A percentile compares a stretch with the other conserved stretches of the same genome.
Conservation (phyloP, 2,797 vertebrate species). For the Anabas testudineus region DNA sequence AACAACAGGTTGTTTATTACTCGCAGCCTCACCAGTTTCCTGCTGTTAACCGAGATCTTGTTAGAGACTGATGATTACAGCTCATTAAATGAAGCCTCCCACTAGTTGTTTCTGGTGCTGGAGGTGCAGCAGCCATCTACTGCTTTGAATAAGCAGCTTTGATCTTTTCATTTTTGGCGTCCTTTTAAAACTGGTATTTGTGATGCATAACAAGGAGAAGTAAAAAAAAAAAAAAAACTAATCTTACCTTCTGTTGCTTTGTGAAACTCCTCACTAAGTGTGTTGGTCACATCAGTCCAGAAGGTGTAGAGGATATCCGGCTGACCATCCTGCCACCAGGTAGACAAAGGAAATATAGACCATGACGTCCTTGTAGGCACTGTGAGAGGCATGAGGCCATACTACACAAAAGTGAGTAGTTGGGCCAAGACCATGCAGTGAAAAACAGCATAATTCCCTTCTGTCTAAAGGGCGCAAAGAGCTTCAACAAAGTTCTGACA, state of each 20-base stretch:
- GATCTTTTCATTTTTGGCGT: not conserved
- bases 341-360: slow-evolving; percentile 22
- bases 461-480: too few species aligned
- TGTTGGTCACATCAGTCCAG: slow-evolving; percentile 92
- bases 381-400: not conserved
- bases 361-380: not conserved
- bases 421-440: too few species aligned
- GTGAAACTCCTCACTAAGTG: slow-evolving; percentile 91
- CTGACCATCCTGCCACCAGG: slow-evolving; percentile 88
- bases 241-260: slow-evolving; percentile 91
- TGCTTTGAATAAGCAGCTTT: not conserved
- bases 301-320: slow-evolving; percentile 93
- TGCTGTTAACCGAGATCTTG: slow-evolving; percentile 28
- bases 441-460: too few species aligned
- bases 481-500: too few species aligned
- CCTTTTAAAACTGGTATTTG: not conserved
- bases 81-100: slow-evolving; percentile 19
- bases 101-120: not conserved
- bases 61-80: slow-evolving; percentile 25
- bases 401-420: too few species aligned
- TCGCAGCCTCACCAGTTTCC: slow-evolving; percentile 20
- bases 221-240: not conserved
- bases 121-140: not conserved
- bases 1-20: slow-evolving; percentile 22
- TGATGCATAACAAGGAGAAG: not conserved